Base-by-base conservation (phyloP, 1,140 invertebrate genomes). In the Ctenoplectra terminalis region DNA sequence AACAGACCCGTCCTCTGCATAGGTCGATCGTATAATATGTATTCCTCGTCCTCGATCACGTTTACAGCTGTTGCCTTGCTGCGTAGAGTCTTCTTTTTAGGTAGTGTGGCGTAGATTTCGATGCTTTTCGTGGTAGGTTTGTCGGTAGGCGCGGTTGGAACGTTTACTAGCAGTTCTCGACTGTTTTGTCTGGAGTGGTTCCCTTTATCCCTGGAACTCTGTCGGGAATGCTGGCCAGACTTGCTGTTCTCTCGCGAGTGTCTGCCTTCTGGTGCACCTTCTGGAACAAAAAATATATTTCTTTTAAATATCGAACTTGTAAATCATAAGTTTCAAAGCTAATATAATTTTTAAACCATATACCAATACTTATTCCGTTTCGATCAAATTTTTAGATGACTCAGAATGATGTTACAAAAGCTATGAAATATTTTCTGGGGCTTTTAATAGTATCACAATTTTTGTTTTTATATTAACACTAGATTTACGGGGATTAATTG, bases 21-120 rank as follows among this genome's bases (percentile, higher is more conserved):
- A 1, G 96, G 94, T 48, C 94, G 93, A 87, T 96, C 96, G 81
- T 95, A 95, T 11, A 95, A 87, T 90, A 96, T 94, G 82, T 95
- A 96, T 86, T 96, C 95, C 85, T 96, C 96, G 89, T 97, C 95
- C 90, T 97, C 96, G 56, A 95, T 95, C 37, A 95, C 95, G 82
- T 95, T 95, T 4, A 94, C 94, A 40, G 93, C 90, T 31, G 95
- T 94, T 2, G 95, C 92, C 73, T 96, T 95, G 54, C 95, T 95
- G 79, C 96, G 95, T 1, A 96, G 89, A 0, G 94, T 95, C 90
- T 97, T 97, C 92, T 98, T 98, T 93, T 98, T 98, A 2, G 98
- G 98, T 20, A 98, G 91, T 5, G 98, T 98, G 0, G 97, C 98
- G 90, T 98, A 98, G 82, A 98, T 98, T 93, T 98, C 97, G 69